Base-by-base conservation (phyloP, 2,797 vertebrate genomes). In the Peromyscus aztecus region DNA sequence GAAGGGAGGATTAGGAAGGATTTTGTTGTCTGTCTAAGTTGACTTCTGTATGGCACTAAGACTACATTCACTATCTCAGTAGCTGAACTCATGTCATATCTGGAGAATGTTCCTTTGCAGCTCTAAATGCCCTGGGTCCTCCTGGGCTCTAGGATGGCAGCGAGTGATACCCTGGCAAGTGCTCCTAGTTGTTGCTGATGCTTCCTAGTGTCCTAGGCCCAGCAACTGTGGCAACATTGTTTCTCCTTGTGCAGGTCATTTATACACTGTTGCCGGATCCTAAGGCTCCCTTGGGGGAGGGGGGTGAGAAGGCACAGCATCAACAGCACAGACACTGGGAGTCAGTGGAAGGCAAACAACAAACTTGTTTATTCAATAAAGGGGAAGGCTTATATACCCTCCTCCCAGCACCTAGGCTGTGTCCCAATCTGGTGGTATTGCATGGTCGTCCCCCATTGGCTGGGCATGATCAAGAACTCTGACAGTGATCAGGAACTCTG, bases 51-150 rank as follows among this genome's bases (percentile, higher is more conserved):
- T 61, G 24, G 1, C 14, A 10, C 55, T 52, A 82, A 80, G 75
- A 57, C 89, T 89, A 49, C 69, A 67, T 93, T 94, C 37, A 95
- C 29, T 88, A 52, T 91, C 61, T 86, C 29, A 24, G 14, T 73
- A 69, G 71, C 73, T 89, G 78, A 77, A 77, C 55, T 91, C 29
- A 40, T 49, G 21, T 43, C 61, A 19, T 23, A 34, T 14, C 4
- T 91, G 31, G 67, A 89, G 31, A 34, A 81, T 94, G 71, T 14
- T 57, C 43, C 2, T 0, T 57, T 55, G 3, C 40, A 49, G 29
- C 55, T 75, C 43, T 29, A 14, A 59, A 37, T 4, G 1, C 29
- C 67, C 34, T 67, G 65, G 76, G 73, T 31, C 61, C 17, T 59
- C 7, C 86, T 76, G 1, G 29, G 46, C 37, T 84, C 34, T 1